phyloP scores from a whole-genome alignment of 2,888 invertebrate genomes.

The Thumatha senex region DNA sequence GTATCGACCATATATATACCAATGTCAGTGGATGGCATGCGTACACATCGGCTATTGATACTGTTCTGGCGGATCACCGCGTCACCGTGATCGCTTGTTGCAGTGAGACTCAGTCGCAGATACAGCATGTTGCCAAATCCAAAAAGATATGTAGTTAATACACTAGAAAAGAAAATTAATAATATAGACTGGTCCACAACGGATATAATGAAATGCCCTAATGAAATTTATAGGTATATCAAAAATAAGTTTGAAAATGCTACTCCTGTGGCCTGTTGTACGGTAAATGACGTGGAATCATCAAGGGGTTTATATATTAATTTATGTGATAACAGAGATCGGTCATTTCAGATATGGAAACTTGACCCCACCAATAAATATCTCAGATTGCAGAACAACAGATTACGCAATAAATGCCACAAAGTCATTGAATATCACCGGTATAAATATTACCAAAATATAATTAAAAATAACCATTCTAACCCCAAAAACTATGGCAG shows the following conservation, averaged over 20 bases:
- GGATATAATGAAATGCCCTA: not conserved
- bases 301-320: no score
- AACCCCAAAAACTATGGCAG: no score
- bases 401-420: no score
- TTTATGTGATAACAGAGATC: no score
- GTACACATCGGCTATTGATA: conserved; percentile 15
- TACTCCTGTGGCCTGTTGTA: no score
- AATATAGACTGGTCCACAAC: not conserved
- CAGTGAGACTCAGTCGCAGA: not conserved
- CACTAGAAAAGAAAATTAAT: not conserved
- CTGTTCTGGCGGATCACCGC: conserved; percentile 9
- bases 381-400: no score
- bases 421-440: no score
- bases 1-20: conserved; percentile 7
- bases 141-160: not conserved
- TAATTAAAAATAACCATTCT: no score
- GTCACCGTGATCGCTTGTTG: conserved; percentile 2
- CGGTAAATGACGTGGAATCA: no score
- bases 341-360: no score
- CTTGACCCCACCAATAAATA: no score
- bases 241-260: not conserved
- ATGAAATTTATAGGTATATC: not conserved
- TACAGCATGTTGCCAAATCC: not conserved
- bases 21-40: conserved; percentile 2
- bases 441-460: no score